Conservation (phyloP, 2,113 vertebrate species). For the Dryoscopus gambensis region DNA sequence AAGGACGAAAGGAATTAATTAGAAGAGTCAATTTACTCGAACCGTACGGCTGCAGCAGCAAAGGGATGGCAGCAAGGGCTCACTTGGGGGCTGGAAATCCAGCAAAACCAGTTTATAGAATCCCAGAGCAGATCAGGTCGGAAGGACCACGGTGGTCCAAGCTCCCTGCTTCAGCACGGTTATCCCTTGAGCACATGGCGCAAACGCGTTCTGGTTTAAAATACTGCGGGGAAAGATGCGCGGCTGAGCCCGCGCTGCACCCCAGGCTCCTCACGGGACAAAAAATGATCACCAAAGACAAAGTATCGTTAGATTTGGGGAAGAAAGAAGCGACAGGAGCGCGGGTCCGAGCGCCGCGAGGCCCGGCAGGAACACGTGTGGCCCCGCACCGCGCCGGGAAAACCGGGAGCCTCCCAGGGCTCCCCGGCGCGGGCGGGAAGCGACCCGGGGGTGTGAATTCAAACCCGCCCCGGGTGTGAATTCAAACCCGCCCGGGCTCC, state of each 20-base stretch:
- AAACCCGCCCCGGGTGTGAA: background rate
- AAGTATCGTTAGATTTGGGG: fast-evolving
- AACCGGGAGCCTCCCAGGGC: background rate
- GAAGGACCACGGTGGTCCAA: background rate
- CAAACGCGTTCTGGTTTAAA: background rate
- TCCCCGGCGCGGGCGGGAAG: too few relatives aligned
- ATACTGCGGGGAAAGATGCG: background rate
- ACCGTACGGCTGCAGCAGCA: background rate
- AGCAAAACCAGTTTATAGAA: background rate
- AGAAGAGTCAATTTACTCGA: background rate
- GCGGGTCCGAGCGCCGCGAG: background rate
- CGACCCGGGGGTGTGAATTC: background rate
- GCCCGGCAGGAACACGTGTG: background rate
- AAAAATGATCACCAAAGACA: background rate
- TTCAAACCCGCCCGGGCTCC: background rate
- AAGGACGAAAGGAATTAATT: fast-evolving
- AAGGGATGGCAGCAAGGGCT: background rate
- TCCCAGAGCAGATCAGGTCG: too few relatives aligned
- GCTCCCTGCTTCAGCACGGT: background rate
- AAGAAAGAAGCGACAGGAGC: background rate
- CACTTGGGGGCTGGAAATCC: too few relatives aligned
- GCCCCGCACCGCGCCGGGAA: background rate
- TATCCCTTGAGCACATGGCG: background rate
- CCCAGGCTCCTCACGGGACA: background rate
- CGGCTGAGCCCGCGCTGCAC: background rate